Evolutionary conservation across 1,140 invertebrate genomes (phyloP), one percentile per base, ranked within the genome.

Genomic region (Drosophila sulfurigaster): DNA sequence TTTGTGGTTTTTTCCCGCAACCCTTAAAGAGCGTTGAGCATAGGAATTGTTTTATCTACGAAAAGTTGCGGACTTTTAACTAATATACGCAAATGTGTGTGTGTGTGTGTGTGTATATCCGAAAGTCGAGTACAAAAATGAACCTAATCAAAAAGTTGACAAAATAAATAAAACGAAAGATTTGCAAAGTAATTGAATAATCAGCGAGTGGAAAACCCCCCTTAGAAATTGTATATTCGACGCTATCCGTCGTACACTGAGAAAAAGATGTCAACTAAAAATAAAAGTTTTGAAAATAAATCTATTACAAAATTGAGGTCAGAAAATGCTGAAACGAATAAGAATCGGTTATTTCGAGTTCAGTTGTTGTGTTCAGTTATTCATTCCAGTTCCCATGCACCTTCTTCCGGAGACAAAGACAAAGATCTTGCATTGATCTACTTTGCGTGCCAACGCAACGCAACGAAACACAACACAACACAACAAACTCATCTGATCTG

Each of bases 341-440:
- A 25, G 20, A 25, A 25, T 25, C 20, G 20, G 20, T 25, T 25
- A 25, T 25, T 25, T 25, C 20, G 20, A 25, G 3, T 25, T 25
- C 20, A 25, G 20, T 25, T 25, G 20, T 25, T 25, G 20, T 25
- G 35, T 32, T 32, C 35, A 38, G 10, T n/a, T 13, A 4, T 13
- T 1, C 5, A 54, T 15, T 54, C 30, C 13, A 15, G 25, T 43
- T 52, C 28, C 45, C 45, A 67, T 20, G 64, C 45, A 32, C 15
- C 16, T 16, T 68, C 10, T 48, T 10, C 35, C 35, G 25, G 35
- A 13, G 16, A 28, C n/a, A 20, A 45, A 75, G 2, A 82, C 81
- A 82, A 82, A 77, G 81, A 83, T 80, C 72, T 80, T 79, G 60
- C 73, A 80, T 78, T 81, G 69, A 81, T 62, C 59, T 30, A 48